Conservation (phyloP, 37 sponge, comb jelly and placozoan species). For the Halisarca cf. caerulea region DNA sequence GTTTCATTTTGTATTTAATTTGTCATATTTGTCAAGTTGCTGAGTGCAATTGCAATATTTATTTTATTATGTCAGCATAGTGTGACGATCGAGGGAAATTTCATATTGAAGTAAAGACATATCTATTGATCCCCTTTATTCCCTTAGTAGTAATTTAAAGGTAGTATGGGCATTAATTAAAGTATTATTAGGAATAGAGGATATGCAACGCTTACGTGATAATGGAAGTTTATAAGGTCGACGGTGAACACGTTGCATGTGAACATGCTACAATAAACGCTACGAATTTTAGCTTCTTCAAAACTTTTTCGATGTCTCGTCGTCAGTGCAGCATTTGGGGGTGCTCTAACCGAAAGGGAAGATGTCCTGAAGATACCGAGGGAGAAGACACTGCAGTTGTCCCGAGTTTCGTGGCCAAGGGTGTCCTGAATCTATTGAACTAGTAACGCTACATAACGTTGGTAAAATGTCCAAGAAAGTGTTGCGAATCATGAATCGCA, state of each 20-base stretch:
- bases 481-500: background rate
- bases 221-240: background rate
- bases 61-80: too few relatives aligned
- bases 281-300: background rate
- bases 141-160: too few relatives aligned
- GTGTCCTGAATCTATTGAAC: background rate
- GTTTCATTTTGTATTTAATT: too few relatives aligned
- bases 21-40: too few relatives aligned
- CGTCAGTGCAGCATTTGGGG: slow-evolving; percentile 42
- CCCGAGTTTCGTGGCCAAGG: background rate
- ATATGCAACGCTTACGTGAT: slow-evolving; percentile 1
- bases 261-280: too few relatives aligned
- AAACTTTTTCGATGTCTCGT: background rate
- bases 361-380: slow-evolving; percentile 24
- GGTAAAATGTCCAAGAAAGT: background rate
- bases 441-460: background rate
- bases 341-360: slow-evolving; percentile 32
- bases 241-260: slow-evolving; percentile 4
- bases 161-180: too few relatives aligned
- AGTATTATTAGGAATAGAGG: too few relatives aligned
- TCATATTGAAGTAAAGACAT: too few relatives aligned
- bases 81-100: too few relatives aligned
- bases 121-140: too few relatives aligned
- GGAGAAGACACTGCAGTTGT: background rate
- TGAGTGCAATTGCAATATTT: too few relatives aligned